Evolutionary conservation across 2,888 invertebrate genomes (phyloP), one percentile per base, ranked within the genome.

Genomic region (Sisyra terminalis): DNA sequence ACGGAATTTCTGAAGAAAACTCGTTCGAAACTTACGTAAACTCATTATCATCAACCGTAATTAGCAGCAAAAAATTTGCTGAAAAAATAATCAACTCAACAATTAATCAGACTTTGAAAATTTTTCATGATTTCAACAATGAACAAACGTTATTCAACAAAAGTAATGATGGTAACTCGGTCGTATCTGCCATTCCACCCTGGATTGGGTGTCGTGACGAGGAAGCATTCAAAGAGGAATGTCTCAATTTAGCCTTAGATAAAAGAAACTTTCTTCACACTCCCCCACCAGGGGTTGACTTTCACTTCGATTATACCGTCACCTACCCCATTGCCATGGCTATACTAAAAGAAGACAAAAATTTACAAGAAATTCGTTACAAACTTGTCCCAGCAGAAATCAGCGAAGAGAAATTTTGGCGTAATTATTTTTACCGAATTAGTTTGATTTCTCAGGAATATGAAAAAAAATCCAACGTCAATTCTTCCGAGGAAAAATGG

Each of bases 391-490:
- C 94, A 50, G 93, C 93, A 80, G 78, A 86, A 50, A 83, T 87
- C 62, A 84, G 80, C 55, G 94, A 94, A 69, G 90, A 92, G 64
- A 81, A 82, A 59, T 96, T 94, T 70, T 94, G 94, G 94, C 75
- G 89, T 58, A 96, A 94, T 71, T 94, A 96, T 63, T 93, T 94
- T 70, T 94, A 94, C 70, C 84, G 94, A 59, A 85, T 96, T 52
- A 88, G 87, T 50, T 75, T 94, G 50, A 85, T 96, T 60, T 86
- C 90, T 59, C 93, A 94, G 67, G 89, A 90, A 50, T 84, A 79
- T 59, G 87, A 89, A 63, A 8, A 24, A 24, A 24, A 24, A 24
- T 24, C 24, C 7, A 24, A 24, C 24, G 7, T 7, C 24, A 24
- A 24, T 24, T 5, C 7, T 24, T 24, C 24, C 7, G 24, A 24